Evolutionary conservation across 2,797 vertebrate species (phyloP).

Genomic region (Xenentodon cancila): DNA sequence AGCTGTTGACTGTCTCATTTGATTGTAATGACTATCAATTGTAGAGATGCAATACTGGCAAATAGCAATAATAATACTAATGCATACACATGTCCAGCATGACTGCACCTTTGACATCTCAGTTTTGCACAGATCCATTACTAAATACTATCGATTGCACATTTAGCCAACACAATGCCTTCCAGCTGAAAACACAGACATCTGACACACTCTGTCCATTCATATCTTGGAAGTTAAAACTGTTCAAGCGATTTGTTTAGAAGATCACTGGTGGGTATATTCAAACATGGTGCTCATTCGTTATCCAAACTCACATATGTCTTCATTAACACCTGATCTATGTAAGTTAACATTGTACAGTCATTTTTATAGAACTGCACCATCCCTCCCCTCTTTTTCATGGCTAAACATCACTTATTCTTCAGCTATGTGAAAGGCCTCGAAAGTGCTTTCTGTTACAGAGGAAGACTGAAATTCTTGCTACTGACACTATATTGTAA

Average conservation of each 20-base stretch:
- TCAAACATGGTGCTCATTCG: constrained; percentile 26
- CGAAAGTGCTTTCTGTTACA: constrained; percentile 6
- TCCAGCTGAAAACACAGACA: constrained; percentile 8
- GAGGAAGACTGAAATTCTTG: constrained; percentile 29
- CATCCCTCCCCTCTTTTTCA: constrained; percentile 43
- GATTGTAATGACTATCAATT: constrained; percentile 34
- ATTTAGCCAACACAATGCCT: constrained; percentile 13
- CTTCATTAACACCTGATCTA: constrained; percentile 52
- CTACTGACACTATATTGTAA: background rate
- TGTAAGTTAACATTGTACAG: constrained; percentile 57
- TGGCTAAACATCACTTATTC: constrained; percentile 55
- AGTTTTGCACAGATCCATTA: constrained; percentile 23
- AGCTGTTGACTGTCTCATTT: constrained; percentile 41
- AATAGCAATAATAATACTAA: constrained; percentile 1
- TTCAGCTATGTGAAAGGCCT: constrained; percentile 63
- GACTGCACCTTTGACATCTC: constrained; percentile 30
- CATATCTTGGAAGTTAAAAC: constrained; percentile 9
- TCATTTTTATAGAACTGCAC: constrained; percentile 43
- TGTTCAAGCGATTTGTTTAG: constrained; percentile 24
- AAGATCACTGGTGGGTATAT: constrained; percentile 20
- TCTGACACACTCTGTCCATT: constrained; percentile 27
- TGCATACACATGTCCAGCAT: too few species aligned
- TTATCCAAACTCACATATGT: constrained; percentile 36
- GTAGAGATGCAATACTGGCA: constrained; percentile 22
- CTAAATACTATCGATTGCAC: constrained; percentile 23